phyloP scores from a whole-genome alignment of 2,888 invertebrate genomes.

The Arge pagana region DNA sequence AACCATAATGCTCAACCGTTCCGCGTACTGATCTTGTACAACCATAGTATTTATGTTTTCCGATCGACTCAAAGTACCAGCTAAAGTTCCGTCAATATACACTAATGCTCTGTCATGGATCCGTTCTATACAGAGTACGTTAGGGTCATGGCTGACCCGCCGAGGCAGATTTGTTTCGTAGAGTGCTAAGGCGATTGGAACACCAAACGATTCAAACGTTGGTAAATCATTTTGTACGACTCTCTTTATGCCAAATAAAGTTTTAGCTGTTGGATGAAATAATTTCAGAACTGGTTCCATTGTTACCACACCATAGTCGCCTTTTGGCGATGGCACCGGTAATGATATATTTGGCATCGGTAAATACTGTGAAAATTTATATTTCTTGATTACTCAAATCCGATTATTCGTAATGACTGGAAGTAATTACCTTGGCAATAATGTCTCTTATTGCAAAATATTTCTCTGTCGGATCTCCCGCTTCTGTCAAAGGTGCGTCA shows the following conservation, averaged over 20 bases:
- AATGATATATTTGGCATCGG: conserved; percentile 61
- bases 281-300: conserved; percentile 62
- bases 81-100: conserved; percentile 55
- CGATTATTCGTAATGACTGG: no score
- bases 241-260: conserved; percentile 51
- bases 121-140: conserved; percentile 52
- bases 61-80: conserved; percentile 42
- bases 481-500: conserved; percentile 86
- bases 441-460: conserved; percentile 73
- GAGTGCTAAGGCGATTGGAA: conserved; percentile 58
- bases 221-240: conserved; percentile 55
- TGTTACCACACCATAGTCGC: conserved; percentile 66
- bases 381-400: conserved; percentile 3
- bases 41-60: conserved; percentile 32
- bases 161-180: conserved; percentile 55
- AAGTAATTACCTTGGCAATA: conserved; percentile 61
- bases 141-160: conserved; percentile 45
- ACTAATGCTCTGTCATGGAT: conserved; percentile 64
- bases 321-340: conserved; percentile 63
- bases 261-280: conserved; percentile 39
- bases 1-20: conserved; percentile 55
- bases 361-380: conserved; percentile 61
- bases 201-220: conserved; percentile 59
- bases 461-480: conserved; percentile 86
- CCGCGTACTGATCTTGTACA: conserved; percentile 30